Percentiles rank a stretch among this genome's conserved stretches.
Conservation (phyloP, 2,888 invertebrate species). For the Drosophila suboccidentalis region DNA sequence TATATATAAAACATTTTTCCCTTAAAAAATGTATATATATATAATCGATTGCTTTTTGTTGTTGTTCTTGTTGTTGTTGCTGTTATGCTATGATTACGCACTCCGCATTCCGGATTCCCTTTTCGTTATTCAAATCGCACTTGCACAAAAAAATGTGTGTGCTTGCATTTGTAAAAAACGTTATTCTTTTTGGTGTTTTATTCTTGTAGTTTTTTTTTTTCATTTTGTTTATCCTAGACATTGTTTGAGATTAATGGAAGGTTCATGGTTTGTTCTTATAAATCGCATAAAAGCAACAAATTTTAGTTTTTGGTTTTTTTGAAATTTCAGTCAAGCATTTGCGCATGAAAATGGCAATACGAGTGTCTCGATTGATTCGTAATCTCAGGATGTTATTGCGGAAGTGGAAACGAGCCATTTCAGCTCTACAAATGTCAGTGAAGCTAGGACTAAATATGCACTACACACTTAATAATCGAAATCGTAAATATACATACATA, state of each 20-base stretch:
- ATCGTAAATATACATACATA: constrained; percentile 54
- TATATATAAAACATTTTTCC: constrained; percentile 68
- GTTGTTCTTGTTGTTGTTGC: constrained; percentile 51
- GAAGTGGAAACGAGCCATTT: constrained; percentile 42
- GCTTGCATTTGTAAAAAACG: constrained; percentile 22
- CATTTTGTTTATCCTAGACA: constrained; percentile 10
- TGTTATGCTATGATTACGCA: constrained; percentile 45
- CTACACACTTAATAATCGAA: constrained; percentile 71
- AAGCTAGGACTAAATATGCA: constrained; percentile 47
- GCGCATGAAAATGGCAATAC: constrained; percentile 46
- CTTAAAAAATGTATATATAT: constrained; percentile 71
- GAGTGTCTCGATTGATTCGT: constrained; percentile 17
- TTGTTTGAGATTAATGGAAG: constrained; percentile 61
- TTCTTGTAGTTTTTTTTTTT: constrained; percentile 54
- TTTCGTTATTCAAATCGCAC: constrained; percentile 26
- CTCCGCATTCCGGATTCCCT: constrained; percentile 18
- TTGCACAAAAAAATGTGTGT: constrained; percentile 62
- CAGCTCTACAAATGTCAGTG: constrained; percentile 48
- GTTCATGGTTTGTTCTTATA: constrained; percentile 52
- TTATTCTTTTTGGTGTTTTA: constrained; percentile 50
- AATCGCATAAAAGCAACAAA: constrained; percentile 60
- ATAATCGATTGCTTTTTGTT: constrained; percentile 79
- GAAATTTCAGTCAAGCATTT: constrained; percentile 70
- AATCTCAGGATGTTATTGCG: constrained; percentile 5
- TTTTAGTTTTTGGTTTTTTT: constrained; percentile 15